Conservation (phyloP, 2,888 invertebrate genomes). For the Halictus ligatus region DNA sequence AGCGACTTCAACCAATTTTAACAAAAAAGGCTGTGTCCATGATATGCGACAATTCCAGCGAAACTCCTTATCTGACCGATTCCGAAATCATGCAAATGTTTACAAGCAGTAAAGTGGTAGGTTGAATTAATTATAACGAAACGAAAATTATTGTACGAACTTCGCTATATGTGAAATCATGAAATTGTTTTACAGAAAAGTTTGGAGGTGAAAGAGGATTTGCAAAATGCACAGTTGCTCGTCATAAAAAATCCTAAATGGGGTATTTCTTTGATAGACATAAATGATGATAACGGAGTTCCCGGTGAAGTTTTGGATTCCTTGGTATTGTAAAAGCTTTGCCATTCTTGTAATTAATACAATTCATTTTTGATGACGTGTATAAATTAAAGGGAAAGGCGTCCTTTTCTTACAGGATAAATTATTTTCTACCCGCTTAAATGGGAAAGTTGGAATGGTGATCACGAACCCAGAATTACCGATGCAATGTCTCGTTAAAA, state of each 20-base stretch:
- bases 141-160: not conserved
- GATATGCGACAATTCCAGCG: conserved; percentile 86
- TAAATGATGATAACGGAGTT: conserved; percentile 78
- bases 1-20: conserved; percentile 88
- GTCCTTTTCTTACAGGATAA: conserved; percentile 83
- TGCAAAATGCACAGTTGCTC: conserved; percentile 89
- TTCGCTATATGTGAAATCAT: conserved; percentile 15
- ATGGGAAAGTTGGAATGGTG: conserved; percentile 86
- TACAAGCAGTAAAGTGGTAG: conserved; percentile 84
- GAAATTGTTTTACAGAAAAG: conserved; percentile 51
- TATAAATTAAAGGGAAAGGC: conserved; percentile 53
- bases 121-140: conserved; percentile 50
- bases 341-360: not conserved
- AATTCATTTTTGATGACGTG: not conserved
- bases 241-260: conserved; percentile 90
- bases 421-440: conserved; percentile 85
- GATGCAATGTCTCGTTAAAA: conserved; percentile 87
- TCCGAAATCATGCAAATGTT: conserved; percentile 87
- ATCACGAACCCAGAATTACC: conserved; percentile 87
- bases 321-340: conserved; percentile 81
- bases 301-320: conserved; percentile 79
- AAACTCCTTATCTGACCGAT: conserved; percentile 87
- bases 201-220: conserved; percentile 85
- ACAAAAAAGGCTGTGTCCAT: conserved; percentile 86
- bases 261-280: conserved; percentile 88